Percentiles rank a stretch among this genome's conserved stretches.
These are phyloP conservation scores for Papilio helenus DNA, from an alignment of 1,140 invertebrate species.

Conservation along the genomic window DNA sequence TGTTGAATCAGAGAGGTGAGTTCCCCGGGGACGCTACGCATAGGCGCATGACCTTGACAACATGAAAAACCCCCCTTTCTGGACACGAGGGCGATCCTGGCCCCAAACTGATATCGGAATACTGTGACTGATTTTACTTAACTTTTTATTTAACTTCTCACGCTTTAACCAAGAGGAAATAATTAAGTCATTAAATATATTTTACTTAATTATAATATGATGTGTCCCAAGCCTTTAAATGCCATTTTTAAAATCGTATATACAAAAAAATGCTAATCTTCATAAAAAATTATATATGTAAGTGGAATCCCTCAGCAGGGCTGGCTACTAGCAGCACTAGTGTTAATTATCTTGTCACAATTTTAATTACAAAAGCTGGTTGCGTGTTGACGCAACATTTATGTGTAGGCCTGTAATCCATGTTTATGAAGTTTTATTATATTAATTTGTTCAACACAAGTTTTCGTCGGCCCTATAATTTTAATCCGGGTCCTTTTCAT, in stretches of 20 bases:
- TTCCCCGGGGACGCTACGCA: background rate
- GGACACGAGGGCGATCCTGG: too few species aligned
- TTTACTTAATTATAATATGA: too few species aligned
- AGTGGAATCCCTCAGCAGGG: too few species aligned
- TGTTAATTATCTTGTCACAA: constrained; percentile 20
- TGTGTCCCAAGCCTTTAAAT: too few species aligned
- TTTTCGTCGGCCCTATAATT: background rate
- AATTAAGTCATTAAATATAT: background rate
- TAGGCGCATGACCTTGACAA: background rate
- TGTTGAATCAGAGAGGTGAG: background rate
- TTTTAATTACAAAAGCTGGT: background rate
- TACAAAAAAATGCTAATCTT: too few species aligned
- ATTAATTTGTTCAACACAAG: constrained; percentile 9
- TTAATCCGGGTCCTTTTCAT: constrained; percentile 1
- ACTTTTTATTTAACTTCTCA: background rate
- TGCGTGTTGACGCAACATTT: constrained; percentile 14
- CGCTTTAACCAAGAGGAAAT: background rate
- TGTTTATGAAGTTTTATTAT: constrained; percentile 14
- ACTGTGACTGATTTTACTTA: background rate
- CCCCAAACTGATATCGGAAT: background rate
- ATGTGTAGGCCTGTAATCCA: background rate
- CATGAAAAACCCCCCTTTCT: background rate
- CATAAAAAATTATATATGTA: background rate
- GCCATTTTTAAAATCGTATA: too few species aligned
- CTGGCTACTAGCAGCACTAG: too few species aligned